Evolutionary conservation across 2,888 invertebrate species (phyloP), one percentile per base, ranked within the genome.

Genomic region (Ectemnius continuus): DNA sequence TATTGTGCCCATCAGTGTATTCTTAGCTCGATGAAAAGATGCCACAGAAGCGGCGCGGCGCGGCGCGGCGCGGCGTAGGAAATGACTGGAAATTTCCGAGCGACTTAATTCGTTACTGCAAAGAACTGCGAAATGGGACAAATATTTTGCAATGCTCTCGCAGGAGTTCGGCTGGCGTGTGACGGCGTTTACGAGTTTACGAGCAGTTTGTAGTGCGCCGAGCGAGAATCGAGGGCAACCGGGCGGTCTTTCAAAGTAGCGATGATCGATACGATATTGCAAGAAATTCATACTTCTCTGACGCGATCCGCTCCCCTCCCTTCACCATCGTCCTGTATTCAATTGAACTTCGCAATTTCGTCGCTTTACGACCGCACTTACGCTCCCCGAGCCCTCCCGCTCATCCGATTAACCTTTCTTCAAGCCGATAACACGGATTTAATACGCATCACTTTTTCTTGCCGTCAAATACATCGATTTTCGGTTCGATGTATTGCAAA

Each of bases 191-290:
- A 67, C 61, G 67, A 71, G 61, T 58, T 68, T 59, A 46, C 48
- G 57, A 59, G 16, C 36, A 11, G 36, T 36, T 6, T 36, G 36
- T 46, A 52, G 70, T 45, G 57, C 23, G 36, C 36, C 26, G 56
- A 69, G 75, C 63, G 69, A 61, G 47, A 70, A 70, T 70, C 64
- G 60, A 63, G 65, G 72, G 16, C 57, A 26, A 57, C 23, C 70
- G 47, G 57, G 70, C 58, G 57, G 52, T 52, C 58, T 68, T 57
- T 48, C 20, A 66, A 68, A 61, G 52, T 20, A 23, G 58, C 75
- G 66, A 79, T 76, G 79, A 79, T 78, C 71, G 76, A 79, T 73
- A 75, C 69, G 76, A 79, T 73, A 75, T 36, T 52, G 56, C 62
- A 16, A 6, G 59, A 57, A 28, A 60, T 26, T 5, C 14, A 20